Evolutionary conservation across 2,113 vertebrate species (phyloP).

Genomic region (Sorex fumeus): DNA sequence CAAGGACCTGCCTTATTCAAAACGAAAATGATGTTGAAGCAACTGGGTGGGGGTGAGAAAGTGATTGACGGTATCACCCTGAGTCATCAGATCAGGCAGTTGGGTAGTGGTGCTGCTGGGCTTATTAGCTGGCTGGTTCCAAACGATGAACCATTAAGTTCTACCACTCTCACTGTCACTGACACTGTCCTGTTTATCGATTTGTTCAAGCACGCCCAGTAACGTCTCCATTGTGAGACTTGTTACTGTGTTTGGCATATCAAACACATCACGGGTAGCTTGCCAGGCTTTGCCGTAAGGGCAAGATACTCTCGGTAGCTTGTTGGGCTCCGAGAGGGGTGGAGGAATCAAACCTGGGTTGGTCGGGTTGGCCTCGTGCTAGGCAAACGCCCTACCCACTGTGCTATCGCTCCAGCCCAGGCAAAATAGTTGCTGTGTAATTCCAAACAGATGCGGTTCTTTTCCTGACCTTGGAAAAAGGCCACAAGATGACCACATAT

Average conservation of each 20-base stretch:
- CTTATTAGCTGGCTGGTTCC: neutral
- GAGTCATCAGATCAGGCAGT: neutral
- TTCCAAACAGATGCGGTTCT: neutral
- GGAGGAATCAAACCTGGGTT: too few relatives aligned
- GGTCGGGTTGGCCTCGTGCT: too few relatives aligned
- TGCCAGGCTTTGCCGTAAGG: too few relatives aligned
- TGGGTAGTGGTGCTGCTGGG: neutral
- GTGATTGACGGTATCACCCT: neutral
- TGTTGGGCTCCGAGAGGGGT: too few relatives aligned
- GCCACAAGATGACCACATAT: neutral
- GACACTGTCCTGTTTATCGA: too few relatives aligned
- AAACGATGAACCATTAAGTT: neutral
- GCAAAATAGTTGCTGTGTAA: constrained; percentile 18
- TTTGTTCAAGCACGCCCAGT: too few relatives aligned
- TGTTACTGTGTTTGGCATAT: too few relatives aligned
- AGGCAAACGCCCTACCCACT: too few relatives aligned
- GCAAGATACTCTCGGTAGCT: too few relatives aligned
- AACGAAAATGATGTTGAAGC: neutral
- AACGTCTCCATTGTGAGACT: too few relatives aligned
- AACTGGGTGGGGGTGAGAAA: neutral
- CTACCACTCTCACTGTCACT: neutral
- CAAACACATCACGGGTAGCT: too few relatives aligned
- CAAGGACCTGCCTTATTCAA: neutral
- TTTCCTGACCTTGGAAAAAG: neutral
- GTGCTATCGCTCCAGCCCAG: too few relatives aligned